Base-by-base conservation (phyloP, 2,113 vertebrate genomes). In the Kryptolebias marmoratus region DNA sequence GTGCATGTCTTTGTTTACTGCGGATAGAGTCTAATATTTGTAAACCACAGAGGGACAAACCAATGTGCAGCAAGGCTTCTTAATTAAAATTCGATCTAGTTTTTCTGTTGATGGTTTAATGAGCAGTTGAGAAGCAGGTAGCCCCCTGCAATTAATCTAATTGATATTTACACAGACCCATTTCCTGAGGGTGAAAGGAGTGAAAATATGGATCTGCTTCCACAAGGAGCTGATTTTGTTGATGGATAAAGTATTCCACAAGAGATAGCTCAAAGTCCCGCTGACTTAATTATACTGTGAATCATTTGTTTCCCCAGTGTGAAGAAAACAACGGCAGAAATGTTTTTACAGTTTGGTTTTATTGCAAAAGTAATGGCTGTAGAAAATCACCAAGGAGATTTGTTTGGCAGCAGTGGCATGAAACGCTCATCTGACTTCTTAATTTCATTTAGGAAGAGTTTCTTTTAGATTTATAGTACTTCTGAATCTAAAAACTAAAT, bases 71-170 rank as follows among this genome's bases (percentile, higher is more conserved):
- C 30, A 15, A 55, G 57, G 42, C 50, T 65, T 80, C 82, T 82
- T 90, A 90, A 92, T 91, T 82, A 87, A 80, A 74, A 75, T 89
- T 92, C 80, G 82, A 91, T 93, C 71, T 9, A 11, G 39, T 39
- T 59, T 8, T 57, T 66, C 48, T 75, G 75, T 53, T 87, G 77
- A 72, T 79, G 61, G 57, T 81, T 85, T 90, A 85, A 90, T 82
- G 73, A 86, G 84, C 70, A 77, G 65, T 39, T 5, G 15, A 62
- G 50, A 32, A 13, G 42, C 9, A 62, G 60, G 44, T 9, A 65
- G 18, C 57, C 68, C 42, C 44, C 62, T 67, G 75, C 77, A 84
- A 83, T 91, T 83, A 78, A 83, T 88, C 73, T 58, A 73, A 87
- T 77, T 73, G 81, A 84, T 85, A 71, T 80, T 78, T 76, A 73